Evolutionary conservation across 2,888 invertebrate genomes (phyloP), one percentile per base, ranked within the genome.

Genomic region (Macrophya annulata): DNA sequence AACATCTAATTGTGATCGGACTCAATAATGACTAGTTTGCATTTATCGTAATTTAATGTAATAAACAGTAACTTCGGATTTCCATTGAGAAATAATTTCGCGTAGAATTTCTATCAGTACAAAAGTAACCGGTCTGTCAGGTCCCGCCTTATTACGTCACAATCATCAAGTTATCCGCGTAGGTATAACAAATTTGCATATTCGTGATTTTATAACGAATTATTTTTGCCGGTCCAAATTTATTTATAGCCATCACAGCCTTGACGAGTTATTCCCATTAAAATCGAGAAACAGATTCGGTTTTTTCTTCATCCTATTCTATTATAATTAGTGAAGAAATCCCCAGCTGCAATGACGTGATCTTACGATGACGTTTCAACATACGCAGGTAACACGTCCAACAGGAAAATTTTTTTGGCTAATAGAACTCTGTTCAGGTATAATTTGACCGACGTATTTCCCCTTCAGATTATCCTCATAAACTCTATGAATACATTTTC

Each of bases 131-230:
- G 40, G 81, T 81, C 40, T 37, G 5, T 2, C 37, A 62, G 21
- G n/a, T 40, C 25, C 81, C 62, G 43, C 12, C 21, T 62, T 15
- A 81, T 81, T 81, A 81, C 81, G 81, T 81, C 81, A 81, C 81
- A 81, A 81, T 62, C 8, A 15, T 12, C 59, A 40, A 21, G 40
- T 43, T 59, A 81, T 43, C 59, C 25, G 55, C 62, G 81, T 81
- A 77, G 3, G 17, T 77, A n/a, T 37, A 40, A 62, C 15, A n/a
- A 17, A 81, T 81, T 62, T 43, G 43, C 25, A 81, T 81, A 81
- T 62, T 31, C 21, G 37, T 62, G 12, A 81, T 12, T 62, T 4
- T 21, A 81, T 62, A 43, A 62, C 81, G 81, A 25, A 43, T 17
- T 15, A 77, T 55, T 77, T 55, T 77, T 43, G 77, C 17, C 15